Percentiles rank a stretch among this genome's conserved stretches.
Conservation (phyloP, 2,888 invertebrate genomes). For the Chrysolina americana region DNA sequence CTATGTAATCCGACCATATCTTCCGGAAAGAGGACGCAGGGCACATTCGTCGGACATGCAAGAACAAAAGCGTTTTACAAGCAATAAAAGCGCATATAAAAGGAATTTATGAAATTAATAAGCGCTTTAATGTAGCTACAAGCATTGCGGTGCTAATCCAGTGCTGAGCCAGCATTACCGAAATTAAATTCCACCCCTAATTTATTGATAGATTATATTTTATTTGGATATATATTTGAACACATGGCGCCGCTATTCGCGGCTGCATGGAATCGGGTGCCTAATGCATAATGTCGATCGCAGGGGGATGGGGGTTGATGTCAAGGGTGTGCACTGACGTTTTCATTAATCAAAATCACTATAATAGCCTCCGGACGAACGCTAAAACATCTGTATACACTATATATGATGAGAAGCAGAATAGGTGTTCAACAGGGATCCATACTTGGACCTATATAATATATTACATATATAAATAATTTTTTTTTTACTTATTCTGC, state of each 20-base stretch:
- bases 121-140: slow-evolving; percentile 62
- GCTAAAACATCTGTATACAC: background rate
- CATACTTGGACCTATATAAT: too few relatives aligned
- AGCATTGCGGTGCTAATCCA: slow-evolving; percentile 62
- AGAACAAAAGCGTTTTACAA: slow-evolving; percentile 54
- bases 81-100: slow-evolving; percentile 59
- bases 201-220: slow-evolving; percentile 64
- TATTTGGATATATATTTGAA: slow-evolving; percentile 59
- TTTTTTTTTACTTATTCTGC: too few relatives aligned
- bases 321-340: slow-evolving; percentile 19
- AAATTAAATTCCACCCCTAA: slow-evolving; percentile 64
- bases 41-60: slow-evolving; percentile 30
- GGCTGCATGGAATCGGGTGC: slow-evolving; percentile 37
- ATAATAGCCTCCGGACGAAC: background rate
- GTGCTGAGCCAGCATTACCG: slow-evolving; percentile 61
- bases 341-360: slow-evolving; percentile 15
- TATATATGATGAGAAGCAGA: too few relatives aligned
- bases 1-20: background rate
- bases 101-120: slow-evolving; percentile 67
- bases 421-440: too few relatives aligned
- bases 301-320: slow-evolving; percentile 34
- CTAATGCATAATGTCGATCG: slow-evolving; percentile 49
- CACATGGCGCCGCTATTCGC: slow-evolving; percentile 59
- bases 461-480: too few relatives aligned
- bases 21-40: background rate